A percentile compares a stretch with the other conserved stretches of the same genome.
Conservation (phyloP, 1,140 invertebrate genomes). For the Orussus abietinus region DNA sequence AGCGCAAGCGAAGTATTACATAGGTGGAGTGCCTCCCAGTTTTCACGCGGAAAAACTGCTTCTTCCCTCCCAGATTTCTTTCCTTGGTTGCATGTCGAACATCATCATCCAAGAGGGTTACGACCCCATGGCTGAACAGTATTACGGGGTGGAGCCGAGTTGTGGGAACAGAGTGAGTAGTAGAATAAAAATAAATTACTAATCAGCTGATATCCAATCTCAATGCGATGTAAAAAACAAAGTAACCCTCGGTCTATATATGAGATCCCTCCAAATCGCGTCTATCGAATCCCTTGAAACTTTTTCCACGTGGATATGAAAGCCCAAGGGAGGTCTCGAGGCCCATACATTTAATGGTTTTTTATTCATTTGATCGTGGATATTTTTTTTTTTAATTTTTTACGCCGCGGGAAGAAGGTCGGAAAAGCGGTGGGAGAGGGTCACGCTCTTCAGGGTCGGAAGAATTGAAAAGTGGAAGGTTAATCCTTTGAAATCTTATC, state of each 20-base stretch:
- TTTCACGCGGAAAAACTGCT: constrained; percentile 42
- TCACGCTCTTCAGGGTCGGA: too few relatives aligned
- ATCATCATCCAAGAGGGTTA: constrained; percentile 68
- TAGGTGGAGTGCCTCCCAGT: constrained; percentile 78
- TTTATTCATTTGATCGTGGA: too few relatives aligned
- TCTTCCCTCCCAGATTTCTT: constrained; percentile 56
- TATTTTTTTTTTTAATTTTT: too few relatives aligned
- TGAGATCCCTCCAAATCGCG: too few relatives aligned
- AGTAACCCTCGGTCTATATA: too few relatives aligned
- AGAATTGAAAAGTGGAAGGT: not conserved
- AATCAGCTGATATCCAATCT: not conserved
- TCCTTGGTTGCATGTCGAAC: constrained; percentile 79
- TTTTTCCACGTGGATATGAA: too few relatives aligned
- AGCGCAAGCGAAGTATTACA: constrained; percentile 62
- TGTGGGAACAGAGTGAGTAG: constrained; percentile 67
- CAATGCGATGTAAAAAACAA: too few relatives aligned
- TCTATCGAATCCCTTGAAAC: too few relatives aligned
- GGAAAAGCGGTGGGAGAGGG: too few relatives aligned
- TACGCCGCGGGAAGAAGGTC: too few relatives aligned
- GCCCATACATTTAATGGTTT: too few relatives aligned
- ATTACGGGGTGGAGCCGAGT: constrained; percentile 72
- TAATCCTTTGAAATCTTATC: constrained; percentile 4
- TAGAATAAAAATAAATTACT: constrained; percentile 3
- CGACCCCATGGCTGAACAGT: constrained; percentile 62
- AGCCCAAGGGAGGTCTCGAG: too few relatives aligned